These are phyloP conservation scores for Melieria omissa DNA, from an alignment of 2,888 invertebrate species.

Conservation along the genomic window DNA sequence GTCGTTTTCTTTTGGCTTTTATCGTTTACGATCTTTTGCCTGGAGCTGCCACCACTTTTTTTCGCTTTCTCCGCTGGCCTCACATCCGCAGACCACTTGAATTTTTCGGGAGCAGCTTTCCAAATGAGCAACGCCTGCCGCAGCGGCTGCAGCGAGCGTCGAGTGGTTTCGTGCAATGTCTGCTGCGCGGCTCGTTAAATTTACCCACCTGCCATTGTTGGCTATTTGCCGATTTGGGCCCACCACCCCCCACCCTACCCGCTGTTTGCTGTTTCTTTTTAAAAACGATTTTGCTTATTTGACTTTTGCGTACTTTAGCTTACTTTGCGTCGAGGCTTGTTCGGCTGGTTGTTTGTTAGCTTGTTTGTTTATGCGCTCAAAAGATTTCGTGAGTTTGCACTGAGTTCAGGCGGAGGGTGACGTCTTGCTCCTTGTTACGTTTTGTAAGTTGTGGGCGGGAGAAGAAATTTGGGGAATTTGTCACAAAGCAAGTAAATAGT, in stretches of 20 bases:
- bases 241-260: no score
- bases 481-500: no score
- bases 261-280: background rate
- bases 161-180: background rate
- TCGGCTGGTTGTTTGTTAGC: no score
- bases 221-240: no score
- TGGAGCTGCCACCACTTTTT: no score
- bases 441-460: no score
- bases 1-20: conserved; percentile 17
- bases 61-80: background rate
- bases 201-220: background rate
- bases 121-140: conserved; percentile 3
- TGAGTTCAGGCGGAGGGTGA: background rate
- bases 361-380: conserved; percentile 15
- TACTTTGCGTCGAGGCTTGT: conserved; percentile 1
- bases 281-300: background rate
- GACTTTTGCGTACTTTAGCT: conserved; percentile 10
- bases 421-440: no score
- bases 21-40: background rate
- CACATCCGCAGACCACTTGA: conserved; percentile 20
- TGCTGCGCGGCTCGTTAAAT: conserved; percentile 6
- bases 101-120: background rate
- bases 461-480: no score
- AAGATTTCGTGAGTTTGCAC: background rate
- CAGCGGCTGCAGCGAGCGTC: background rate